phyloP scores from a whole-genome alignment of 2,888 invertebrate species.

The Cremastinae sp. region DNA sequence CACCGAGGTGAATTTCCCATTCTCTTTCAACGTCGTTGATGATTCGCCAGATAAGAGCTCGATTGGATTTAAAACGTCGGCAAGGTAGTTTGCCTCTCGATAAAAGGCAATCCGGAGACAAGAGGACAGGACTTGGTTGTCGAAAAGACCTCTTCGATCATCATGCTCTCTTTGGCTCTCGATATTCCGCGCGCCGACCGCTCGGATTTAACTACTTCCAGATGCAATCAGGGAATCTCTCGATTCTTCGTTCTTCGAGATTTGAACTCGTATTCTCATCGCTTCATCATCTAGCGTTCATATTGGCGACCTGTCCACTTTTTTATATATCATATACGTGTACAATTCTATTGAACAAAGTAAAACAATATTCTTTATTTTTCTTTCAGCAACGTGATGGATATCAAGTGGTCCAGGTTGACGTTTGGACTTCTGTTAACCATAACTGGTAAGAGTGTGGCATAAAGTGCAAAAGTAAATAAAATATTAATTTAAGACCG shows the following conservation, averaged over 20 bases:
- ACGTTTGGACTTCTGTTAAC: slow-evolving; percentile 51
- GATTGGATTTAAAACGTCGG: slow-evolving; percentile 20
- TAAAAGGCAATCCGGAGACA: not conserved
- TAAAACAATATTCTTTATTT: too few species aligned
- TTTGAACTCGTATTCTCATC: slow-evolving; percentile 44
- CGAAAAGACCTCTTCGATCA: slow-evolving; percentile 53
- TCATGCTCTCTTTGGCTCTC: slow-evolving; percentile 54
- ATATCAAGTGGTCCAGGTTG: slow-evolving; percentile 36
- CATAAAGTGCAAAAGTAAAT: slow-evolving; percentile 1
- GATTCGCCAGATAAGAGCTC: slow-evolving; percentile 14
- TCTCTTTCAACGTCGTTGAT: not conserved
- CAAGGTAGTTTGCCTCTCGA: slow-evolving; percentile 1
- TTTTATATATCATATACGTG: too few species aligned
- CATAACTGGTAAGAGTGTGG: slow-evolving; percentile 52
- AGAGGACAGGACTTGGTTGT: slow-evolving; percentile 14
- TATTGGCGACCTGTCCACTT: not conserved
- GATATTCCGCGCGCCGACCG: slow-evolving; percentile 61
- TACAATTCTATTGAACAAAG: too few species aligned
- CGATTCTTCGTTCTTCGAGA: slow-evolving; percentile 9
- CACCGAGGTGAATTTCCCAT: slow-evolving; percentile 17
- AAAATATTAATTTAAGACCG: not conserved
- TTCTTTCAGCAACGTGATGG: slow-evolving; percentile 50
- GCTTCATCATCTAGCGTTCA: not conserved
- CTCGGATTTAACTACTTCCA: slow-evolving; percentile 46
- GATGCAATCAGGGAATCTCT: slow-evolving; percentile 16